Conservation (phyloP, 2,888 invertebrate genomes). For the Dryadula phaetusa region DNA sequence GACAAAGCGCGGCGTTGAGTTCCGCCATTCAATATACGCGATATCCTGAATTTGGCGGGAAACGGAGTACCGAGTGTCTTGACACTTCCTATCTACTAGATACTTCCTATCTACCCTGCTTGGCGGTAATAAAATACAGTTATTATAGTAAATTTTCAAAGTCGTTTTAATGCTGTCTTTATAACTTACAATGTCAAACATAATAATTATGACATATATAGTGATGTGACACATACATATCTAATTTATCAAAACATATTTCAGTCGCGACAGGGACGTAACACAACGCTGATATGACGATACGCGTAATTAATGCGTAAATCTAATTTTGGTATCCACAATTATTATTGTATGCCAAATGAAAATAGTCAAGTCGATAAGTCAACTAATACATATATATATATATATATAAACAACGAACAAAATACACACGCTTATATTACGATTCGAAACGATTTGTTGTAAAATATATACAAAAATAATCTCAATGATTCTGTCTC, state of each 20-base stretch:
- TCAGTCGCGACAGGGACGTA: constrained; percentile 3
- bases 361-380: constrained; percentile 3
- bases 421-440: not conserved
- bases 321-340: constrained; percentile 41
- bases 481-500: constrained; percentile 18
- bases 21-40: too few relatives aligned
- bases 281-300: constrained; percentile 39
- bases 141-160: constrained; percentile 9
- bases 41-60: too few relatives aligned
- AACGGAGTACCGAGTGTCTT: too few relatives aligned
- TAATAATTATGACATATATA: not conserved
- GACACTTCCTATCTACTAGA: too few relatives aligned
- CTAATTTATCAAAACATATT: constrained; percentile 9
- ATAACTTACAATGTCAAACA: constrained; percentile 7
- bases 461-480: constrained; percentile 22
- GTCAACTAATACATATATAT: not conserved
- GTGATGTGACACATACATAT: not conserved
- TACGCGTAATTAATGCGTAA: constrained; percentile 25
- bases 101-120: too few relatives aligned
- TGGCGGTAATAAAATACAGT: too few relatives aligned
- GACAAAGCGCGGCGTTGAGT: too few relatives aligned
- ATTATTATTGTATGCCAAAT: constrained; percentile 21
- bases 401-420: constrained; percentile 1
- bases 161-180: not conserved
- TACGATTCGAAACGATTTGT: constrained; percentile 1